Percentiles rank a stretch among this genome's conserved stretches.
Evolutionary conservation across 2,888 invertebrate genomes (phyloP).

Genomic region (Dendrolimus houi): DNA sequence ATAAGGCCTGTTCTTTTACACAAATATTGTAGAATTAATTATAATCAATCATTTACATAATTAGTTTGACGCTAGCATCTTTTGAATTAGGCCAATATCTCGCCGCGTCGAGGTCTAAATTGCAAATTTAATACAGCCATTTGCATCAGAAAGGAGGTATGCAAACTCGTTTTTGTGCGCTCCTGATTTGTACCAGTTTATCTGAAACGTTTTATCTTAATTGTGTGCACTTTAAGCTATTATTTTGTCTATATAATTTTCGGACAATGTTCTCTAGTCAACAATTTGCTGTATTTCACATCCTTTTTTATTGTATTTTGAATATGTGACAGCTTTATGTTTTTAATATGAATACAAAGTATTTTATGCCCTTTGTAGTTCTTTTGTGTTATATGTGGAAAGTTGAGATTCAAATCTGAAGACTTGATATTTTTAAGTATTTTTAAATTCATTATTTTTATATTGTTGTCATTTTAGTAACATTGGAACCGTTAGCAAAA

Average conservation of each 20-base stretch:
- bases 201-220: constrained; percentile 64
- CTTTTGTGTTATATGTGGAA: too few species aligned
- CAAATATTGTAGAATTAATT: too few species aligned
- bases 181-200: constrained; percentile 66
- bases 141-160: constrained; percentile 70
- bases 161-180: constrained; percentile 54
- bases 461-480: too few species aligned
- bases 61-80: constrained; percentile 9
- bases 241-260: constrained; percentile 25
- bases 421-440: too few species aligned
- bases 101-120: constrained; percentile 58
- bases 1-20: too few species aligned
- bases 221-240: constrained; percentile 33
- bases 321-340: constrained; percentile 12
- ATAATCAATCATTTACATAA: too few species aligned
- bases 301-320: neutral
- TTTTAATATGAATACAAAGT: too few species aligned
- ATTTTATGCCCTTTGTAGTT: too few species aligned
- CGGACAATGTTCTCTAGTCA: constrained; percentile 22
- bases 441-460: too few species aligned
- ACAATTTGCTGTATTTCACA: constrained; percentile 10
- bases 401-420: too few species aligned
- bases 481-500: too few species aligned
- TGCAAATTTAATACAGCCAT: constrained; percentile 73
- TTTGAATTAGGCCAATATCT: constrained; percentile 22